Base-by-base conservation (phyloP, 2,113 vertebrate genomes). In the Chamaetylas fuelleborni region DNA sequence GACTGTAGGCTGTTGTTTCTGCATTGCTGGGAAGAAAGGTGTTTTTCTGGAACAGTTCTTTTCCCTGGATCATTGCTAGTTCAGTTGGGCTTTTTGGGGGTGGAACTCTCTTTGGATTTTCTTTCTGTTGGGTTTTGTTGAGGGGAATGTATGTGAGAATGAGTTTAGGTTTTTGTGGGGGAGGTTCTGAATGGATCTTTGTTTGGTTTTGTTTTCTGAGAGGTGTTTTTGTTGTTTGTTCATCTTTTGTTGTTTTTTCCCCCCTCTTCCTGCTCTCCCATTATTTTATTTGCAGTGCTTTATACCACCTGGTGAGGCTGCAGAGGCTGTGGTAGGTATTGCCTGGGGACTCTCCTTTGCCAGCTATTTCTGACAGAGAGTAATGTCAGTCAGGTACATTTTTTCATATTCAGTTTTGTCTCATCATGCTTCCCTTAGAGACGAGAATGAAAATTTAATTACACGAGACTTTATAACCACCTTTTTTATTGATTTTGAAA, bases 371-470 rank as follows among this genome's bases (percentile, higher is more conserved):
- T 81, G 70, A 57, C 48, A 1, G 5, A 87, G 33, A 5, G 1
- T 42, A 33, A 12, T 76, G 53, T 72, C 67, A 80, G 34, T 64
- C 51, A 62, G 25, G 42, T 82, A n/a, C n/a, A 9, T 84, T 94
- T 87, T 91, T 64, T 29, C 24, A 51, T 13, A 15, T 82, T 72
- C 43, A 48, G 17, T 74, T 95, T 89, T 91, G 29, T 90, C 34
- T 93, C 24, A 19, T 87, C n/a, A 31, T 67, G 22, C 26, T 81
- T 31, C 7, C 76, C 20, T 58, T 81, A 85, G 74, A 90, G 84
- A 91, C 11, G 4, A 48, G 26, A 91, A 93, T 93, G 53, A 92
- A 93, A 94, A 90, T 81, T 88, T 94, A 65, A 91, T 90, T 94
- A 65, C 31, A 82, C 0, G 4, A 91, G 66, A 48, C 66, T 93